Base-by-base conservation (phyloP, 2,797 vertebrate genomes). In the Enteromius mattozi region DNA sequence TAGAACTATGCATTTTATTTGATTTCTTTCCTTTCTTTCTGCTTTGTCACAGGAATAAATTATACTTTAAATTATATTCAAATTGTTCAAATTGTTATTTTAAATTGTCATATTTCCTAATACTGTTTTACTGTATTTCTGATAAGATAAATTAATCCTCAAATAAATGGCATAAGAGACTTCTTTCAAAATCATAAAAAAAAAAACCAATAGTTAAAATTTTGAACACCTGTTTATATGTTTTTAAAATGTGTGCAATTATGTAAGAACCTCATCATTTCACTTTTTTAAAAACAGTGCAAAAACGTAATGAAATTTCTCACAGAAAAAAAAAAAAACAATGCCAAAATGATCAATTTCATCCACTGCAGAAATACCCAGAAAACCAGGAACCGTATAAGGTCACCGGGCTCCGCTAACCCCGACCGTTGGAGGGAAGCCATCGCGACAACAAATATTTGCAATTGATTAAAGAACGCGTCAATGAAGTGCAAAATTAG, bases 401-500 rank as follows among this genome's bases (percentile, higher is more conserved):
- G 63, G 49, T 83, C 74, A 56, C 10, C 24, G 0, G 35, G 45
- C 35, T 59, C 27, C 42, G 68, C 63, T 40, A 82, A 54, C 56
- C 27, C 37, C 54, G 80, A 63, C 70, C 77, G 35, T 54, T 81
- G 77, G 78, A 68, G 45, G 84, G 65, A 81, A 63, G 65, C 74
- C 71, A 83, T 68, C 35, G 51, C 69, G 54, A 70, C 86, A 71
- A 86, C 86, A 90, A 88, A 91, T 87, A 89, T 89, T 88, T 89
- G 88, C 83, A 84, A 88, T 82, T 90, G 88, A 91, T 89, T 90
- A 89, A 86, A 76, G 63, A 86, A 71, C n/a, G 77, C 78, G 84
- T 80, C 85, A 86, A 83, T 87, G 87, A 86, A 91, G 88, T 89
- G 89, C 82, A 88, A 90, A 90, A 90, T 88, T 78, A 90, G 88